Conservation (phyloP, 2,113 vertebrate genomes). For the Clinocottus analis region DNA sequence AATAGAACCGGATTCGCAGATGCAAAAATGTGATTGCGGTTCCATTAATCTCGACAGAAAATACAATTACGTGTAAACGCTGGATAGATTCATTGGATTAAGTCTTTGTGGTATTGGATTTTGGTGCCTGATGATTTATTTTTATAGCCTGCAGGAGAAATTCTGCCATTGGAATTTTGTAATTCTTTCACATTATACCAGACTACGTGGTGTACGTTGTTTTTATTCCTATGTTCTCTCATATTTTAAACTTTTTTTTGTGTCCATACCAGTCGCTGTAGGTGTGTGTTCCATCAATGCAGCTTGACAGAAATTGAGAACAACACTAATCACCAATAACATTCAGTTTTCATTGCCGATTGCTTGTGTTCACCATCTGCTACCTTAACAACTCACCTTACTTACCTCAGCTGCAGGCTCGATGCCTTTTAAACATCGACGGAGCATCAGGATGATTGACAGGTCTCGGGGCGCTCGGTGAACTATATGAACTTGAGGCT, state of each 20-base stretch:
- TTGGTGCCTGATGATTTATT: slow-evolving; percentile 17
- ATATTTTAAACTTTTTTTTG: background rate
- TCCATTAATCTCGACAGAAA: slow-evolving; percentile 11
- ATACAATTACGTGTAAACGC: background rate
- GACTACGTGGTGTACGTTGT: background rate
- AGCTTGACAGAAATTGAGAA: background rate
- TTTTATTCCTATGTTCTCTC: background rate
- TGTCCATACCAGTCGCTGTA: background rate
- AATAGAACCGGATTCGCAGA: slow-evolving; percentile 3
- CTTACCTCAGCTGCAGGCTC: slow-evolving; percentile 18
- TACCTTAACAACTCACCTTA: background rate
- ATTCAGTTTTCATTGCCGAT: slow-evolving; percentile 18
- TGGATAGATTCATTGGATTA: slow-evolving; percentile 8
- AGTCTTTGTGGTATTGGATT: slow-evolving; percentile 6
- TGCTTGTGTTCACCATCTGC: slow-evolving; percentile 34
- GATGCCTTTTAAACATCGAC: background rate
- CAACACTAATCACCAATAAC: slow-evolving; percentile 17
- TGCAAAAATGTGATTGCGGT: background rate
- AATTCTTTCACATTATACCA: background rate
- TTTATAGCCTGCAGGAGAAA: background rate
- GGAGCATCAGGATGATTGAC: slow-evolving; percentile 10
- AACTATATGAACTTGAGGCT: slow-evolving; percentile 11
- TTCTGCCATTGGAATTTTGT: background rate
- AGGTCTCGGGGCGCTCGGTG: background rate
- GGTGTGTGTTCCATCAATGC: background rate